Conservation (phyloP, 2,888 invertebrate genomes). For the Pristionchus exspectatus region DNA sequence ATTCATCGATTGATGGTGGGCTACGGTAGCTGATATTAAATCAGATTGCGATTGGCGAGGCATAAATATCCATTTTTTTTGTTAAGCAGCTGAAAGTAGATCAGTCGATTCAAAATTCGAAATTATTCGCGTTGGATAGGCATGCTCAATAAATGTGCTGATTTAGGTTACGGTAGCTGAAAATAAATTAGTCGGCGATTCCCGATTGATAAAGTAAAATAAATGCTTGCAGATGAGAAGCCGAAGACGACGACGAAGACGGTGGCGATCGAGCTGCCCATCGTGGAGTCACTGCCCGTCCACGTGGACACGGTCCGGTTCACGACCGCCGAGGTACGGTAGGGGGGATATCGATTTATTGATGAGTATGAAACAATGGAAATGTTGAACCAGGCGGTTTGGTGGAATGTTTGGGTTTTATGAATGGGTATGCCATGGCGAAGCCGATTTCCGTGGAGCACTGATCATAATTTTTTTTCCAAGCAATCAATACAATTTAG, state of each 20-base stretch:
- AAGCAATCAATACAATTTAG: too few relatives aligned
- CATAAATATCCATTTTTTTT: background rate
- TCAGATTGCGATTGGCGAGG: constrained; percentile 77
- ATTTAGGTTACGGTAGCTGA: background rate
- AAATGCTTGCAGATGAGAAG: constrained; percentile 31
- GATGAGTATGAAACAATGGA: too few relatives aligned
- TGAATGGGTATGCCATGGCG: background rate
- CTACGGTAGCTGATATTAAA: constrained; percentile 79
- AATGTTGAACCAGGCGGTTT: too few relatives aligned
- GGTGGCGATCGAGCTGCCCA: constrained; percentile 89
- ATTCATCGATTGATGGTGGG: constrained; percentile 75
- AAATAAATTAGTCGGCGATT: background rate
- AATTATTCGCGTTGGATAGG: too few relatives aligned
- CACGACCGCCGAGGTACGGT: constrained; percentile 88
- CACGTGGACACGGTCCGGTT: constrained; percentile 87
- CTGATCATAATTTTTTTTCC: too few relatives aligned
- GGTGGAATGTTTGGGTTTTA: background rate
- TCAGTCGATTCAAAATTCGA: too few relatives aligned
- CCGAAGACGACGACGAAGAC: constrained; percentile 84
- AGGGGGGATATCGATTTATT: background rate
- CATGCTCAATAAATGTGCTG: too few relatives aligned
- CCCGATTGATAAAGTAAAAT: background rate
- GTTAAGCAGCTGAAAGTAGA: too few relatives aligned
- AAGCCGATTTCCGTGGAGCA: too few relatives aligned
- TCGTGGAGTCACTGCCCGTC: constrained; percentile 86